Evolutionary conservation across 1,140 invertebrate genomes (phyloP).

Genomic region (Hycleus cichorii): DNA sequence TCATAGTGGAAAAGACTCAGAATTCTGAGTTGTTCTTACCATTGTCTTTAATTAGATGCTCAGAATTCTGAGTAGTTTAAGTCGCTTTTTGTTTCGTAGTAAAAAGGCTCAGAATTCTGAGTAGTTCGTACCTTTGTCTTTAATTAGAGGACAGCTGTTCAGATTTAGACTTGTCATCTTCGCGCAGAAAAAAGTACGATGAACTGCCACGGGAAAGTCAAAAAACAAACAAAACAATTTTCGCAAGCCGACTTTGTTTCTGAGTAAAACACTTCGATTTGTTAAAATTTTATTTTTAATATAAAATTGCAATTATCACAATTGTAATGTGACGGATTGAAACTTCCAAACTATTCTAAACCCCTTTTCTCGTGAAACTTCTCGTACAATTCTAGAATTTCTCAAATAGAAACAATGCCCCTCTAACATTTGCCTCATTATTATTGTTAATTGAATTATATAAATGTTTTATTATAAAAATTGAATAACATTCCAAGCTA

Average conservation of each 20-base stretch:
- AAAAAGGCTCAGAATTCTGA: too few relatives aligned
- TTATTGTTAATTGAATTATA: background rate
- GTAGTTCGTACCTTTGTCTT: too few relatives aligned
- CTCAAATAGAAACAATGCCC: conserved; percentile 8
- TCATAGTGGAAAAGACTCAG: too few relatives aligned
- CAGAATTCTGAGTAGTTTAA: too few relatives aligned
- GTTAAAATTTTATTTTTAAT: conserved; percentile 10
- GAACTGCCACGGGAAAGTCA: background rate
- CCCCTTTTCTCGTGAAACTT: conserved; percentile 2
- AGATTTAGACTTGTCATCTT: conserved; percentile 2
- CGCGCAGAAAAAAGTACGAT: background rate
- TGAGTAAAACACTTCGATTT: too few relatives aligned
- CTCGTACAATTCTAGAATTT: conserved; percentile 8
- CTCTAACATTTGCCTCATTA: background rate
- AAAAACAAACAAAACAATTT: too few relatives aligned
- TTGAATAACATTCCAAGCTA: conserved; percentile 11
- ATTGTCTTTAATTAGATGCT: too few relatives aligned
- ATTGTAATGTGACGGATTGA: conserved; percentile 13
- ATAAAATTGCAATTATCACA: conserved; percentile 16
- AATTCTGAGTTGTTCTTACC: too few relatives aligned
- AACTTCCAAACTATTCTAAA: conserved; percentile 4
- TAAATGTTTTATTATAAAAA: conserved; percentile 8
- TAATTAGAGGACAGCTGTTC: background rate
- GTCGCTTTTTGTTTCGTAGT: too few relatives aligned
- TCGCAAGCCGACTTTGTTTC: too few relatives aligned